Conservation (phyloP, 1,140 invertebrate species). For the Trichomalopsis sarcophagae region DNA sequence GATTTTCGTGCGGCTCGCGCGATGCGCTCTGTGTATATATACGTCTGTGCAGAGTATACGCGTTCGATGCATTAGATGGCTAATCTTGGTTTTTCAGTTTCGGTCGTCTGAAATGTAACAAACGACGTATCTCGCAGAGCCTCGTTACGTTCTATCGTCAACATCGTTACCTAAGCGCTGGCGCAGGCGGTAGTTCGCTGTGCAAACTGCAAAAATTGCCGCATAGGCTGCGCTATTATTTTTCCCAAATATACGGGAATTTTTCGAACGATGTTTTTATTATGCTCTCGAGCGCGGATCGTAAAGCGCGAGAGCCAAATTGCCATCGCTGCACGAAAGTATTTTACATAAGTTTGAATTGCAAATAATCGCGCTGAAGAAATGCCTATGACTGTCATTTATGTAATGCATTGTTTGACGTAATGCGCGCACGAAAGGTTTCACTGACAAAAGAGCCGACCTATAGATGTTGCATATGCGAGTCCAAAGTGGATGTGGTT, state of each 20-base stretch:
- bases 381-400: not conserved
- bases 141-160: not conserved
- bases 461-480: not conserved
- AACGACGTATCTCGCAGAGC: not conserved
- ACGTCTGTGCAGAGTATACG: no score
- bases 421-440: not conserved
- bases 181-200: not conserved
- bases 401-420: not conserved
- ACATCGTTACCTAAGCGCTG: not conserved
- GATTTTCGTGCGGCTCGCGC: not conserved
- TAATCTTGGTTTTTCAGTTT: not conserved
- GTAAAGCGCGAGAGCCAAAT: not conserved
- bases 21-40: not conserved
- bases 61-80: not conserved
- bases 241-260: not conserved
- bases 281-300: not conserved
- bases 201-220: not conserved
- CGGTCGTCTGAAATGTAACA: no score
- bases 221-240: not conserved
- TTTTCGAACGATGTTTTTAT: not conserved
- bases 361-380: conserved; percentile 1
- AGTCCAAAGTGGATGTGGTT: not conserved
- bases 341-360: conserved; percentile 26
- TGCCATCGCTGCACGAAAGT: not conserved
- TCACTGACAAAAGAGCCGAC: not conserved